Evolutionary conservation across 2,113 vertebrate genomes (phyloP).

Genomic region (Tragulus kanchil): DNA sequence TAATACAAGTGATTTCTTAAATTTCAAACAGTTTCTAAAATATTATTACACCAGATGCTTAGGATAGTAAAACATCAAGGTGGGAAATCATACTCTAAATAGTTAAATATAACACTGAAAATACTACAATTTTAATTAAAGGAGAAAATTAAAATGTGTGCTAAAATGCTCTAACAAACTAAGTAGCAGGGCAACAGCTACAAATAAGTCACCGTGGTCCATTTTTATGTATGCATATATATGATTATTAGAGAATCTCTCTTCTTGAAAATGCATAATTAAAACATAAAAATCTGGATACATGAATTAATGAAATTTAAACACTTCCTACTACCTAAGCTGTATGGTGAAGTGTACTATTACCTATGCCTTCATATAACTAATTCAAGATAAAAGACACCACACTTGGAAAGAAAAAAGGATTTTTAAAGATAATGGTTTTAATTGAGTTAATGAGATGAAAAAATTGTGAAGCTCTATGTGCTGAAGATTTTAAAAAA

Average conservation of each 20-base stretch:
- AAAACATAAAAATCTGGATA: conserved; percentile 84
- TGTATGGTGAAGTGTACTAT: conserved; percentile 84
- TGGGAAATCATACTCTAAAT: conserved; percentile 87
- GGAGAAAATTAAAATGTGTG: conserved; percentile 81
- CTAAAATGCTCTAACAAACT: conserved; percentile 85
- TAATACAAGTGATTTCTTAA: conserved; percentile 89
- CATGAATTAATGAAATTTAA: conserved; percentile 80
- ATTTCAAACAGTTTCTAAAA: conserved; percentile 87
- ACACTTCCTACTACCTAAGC: conserved; percentile 74
- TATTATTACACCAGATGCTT: conserved; percentile 88
- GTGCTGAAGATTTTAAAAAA: conserved; percentile 89
- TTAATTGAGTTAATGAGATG: conserved; percentile 87
- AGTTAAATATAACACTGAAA: conserved; percentile 86
- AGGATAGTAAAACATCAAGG: conserved; percentile 86
- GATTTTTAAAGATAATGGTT: conserved; percentile 82
- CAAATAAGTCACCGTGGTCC: conserved; percentile 85
- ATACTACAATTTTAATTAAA: conserved; percentile 86
- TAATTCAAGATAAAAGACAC: conserved; percentile 87
- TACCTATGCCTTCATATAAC: conserved; percentile 85
- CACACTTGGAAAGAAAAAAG: conserved; percentile 85
- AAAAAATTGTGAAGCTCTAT: conserved; percentile 86
- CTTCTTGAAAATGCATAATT: conserved; percentile 80
- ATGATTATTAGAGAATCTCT: conserved; percentile 71
- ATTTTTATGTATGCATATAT: conserved; percentile 77
- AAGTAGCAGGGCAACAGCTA: conserved; percentile 84